Conservation (phyloP, 2,888 invertebrate genomes). For the Himalopsyche kuldschensis region DNA sequence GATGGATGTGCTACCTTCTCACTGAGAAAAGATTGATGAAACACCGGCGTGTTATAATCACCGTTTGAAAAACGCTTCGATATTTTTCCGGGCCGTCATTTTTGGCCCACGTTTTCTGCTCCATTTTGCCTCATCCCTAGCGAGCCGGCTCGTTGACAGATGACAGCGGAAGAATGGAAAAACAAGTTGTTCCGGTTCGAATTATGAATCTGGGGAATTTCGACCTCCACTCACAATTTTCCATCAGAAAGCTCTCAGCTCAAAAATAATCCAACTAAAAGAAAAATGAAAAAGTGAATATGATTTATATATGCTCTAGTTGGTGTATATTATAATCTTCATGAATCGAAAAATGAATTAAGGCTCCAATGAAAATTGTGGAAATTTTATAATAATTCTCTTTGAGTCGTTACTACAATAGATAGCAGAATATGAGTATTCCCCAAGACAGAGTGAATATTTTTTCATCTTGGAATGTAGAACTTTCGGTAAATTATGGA, state of each 20-base stretch:
- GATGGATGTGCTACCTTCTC: neutral
- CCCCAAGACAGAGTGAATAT: too few species aligned
- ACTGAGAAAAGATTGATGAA: neutral
- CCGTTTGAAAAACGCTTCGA: neutral
- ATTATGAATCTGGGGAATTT: constrained; percentile 29
- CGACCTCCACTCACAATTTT: neutral
- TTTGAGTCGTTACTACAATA: too few species aligned
- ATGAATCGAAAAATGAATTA: too few species aligned
- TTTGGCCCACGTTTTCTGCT: neutral
- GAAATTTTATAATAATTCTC: too few species aligned
- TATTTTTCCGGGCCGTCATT: neutral
- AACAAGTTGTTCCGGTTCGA: constrained; percentile 33
- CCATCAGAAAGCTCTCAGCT: neutral
- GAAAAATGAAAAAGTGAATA: too few species aligned
- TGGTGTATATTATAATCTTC: too few species aligned
- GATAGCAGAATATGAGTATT: too few species aligned
- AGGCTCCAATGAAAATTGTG: too few species aligned
- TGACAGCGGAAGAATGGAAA: constrained; percentile 36
- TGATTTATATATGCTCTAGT: too few species aligned
- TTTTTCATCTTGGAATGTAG: too few species aligned
- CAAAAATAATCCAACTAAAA: too few species aligned
- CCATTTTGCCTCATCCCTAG: neutral
- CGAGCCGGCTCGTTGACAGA: constrained; percentile 20
- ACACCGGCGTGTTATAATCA: neutral
- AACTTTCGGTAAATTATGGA: too few species aligned